Evolutionary conservation across 1,140 invertebrate genomes (phyloP), one percentile per base, ranked within the genome.

Genomic region (Heliconius eleuchia): DNA sequence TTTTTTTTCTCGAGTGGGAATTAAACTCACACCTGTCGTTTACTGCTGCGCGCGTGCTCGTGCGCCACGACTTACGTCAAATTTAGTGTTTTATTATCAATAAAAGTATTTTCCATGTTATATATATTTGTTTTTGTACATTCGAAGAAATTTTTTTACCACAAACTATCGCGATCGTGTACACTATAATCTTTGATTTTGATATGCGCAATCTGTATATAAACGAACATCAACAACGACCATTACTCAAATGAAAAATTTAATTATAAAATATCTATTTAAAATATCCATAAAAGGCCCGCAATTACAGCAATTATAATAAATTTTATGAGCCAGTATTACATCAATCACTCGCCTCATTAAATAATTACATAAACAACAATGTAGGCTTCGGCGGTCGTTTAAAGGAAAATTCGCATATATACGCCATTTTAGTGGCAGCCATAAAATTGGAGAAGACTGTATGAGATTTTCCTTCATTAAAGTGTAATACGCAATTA

Each of bases 401-500:
- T 76, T 66, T 81, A 83, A 82, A 81, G 81, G 79, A 81, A 46
- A 83, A 83, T 88, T 90, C 84, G 80, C 89, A 86, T 85, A 80
- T 76, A 85, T 84, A 82, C 82, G 87, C 82, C 19, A 87, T 79
- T 79, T 86, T 86, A 86, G 83, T 85, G 81, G 71, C 60, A 71
- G 71, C 73, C 77, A 83, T 91, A 86, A 91, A 91, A 88, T 76
- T 80, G 60, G 60, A 42, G 60, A 73, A 84, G 87, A 87, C 83
- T 82, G 73, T 82, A 77, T 81, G 74, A 80, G 79, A 83, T 82
- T 84, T 86, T 75, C 82, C 80, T 83, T 79, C 82, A 82, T 84
- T 87, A 87, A 84, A 82, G 79, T 83, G 79, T 83, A 85, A 84
- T 86, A 87, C 82, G 80, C 77, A 82, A 83, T 88, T 84, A 83